Percentiles rank a stretch among this genome's conserved stretches.
These are phyloP conservation scores for Sphinx pinastri DNA, from an alignment of 2,888 invertebrate genomes.

Conservation along the genomic window DNA sequence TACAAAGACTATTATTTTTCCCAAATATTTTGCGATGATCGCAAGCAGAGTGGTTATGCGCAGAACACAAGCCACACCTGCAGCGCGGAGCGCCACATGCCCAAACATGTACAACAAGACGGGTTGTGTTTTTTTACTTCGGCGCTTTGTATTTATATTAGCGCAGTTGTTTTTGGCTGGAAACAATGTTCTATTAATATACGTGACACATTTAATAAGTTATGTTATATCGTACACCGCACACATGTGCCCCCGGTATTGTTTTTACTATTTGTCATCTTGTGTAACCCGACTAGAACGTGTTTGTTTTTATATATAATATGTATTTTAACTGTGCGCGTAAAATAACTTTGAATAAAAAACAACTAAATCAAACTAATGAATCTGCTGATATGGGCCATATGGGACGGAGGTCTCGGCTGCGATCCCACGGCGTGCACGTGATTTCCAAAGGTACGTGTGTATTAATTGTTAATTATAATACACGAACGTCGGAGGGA, in stretches of 20 bases:
- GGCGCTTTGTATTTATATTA: slow-evolving; percentile 47
- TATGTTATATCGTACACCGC: slow-evolving; percentile 10
- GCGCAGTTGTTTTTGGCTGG: slow-evolving; percentile 47
- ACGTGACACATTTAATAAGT: slow-evolving; percentile 57
- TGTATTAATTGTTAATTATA: no score
- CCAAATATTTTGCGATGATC: background rate
- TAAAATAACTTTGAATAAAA: no score
- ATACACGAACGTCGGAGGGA: no score
- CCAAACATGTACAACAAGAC: slow-evolving; percentile 31
- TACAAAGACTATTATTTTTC: background rate
- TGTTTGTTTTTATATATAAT: no score
- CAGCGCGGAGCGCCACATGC: slow-evolving; percentile 37
- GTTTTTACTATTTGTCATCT: slow-evolving; percentile 13
- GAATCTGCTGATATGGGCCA: no score
- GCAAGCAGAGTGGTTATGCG: slow-evolving; percentile 35
- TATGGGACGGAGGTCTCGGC: no score
- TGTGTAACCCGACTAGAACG: background rate
- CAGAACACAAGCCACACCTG: slow-evolving; percentile 18
- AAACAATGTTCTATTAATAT: slow-evolving; percentile 64
- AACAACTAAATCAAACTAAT: no score
- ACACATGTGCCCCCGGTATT: slow-evolving; percentile 20
- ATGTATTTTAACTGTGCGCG: no score
- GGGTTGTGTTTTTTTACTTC: slow-evolving; percentile 34
- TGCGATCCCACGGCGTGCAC: no score
- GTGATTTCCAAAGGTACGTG: no score